Evolutionary conservation across 53 echinoderm and acorn worm species (phyloP), one percentile per base, ranked within the genome.

Genomic region (Patiria pectinifera): DNA sequence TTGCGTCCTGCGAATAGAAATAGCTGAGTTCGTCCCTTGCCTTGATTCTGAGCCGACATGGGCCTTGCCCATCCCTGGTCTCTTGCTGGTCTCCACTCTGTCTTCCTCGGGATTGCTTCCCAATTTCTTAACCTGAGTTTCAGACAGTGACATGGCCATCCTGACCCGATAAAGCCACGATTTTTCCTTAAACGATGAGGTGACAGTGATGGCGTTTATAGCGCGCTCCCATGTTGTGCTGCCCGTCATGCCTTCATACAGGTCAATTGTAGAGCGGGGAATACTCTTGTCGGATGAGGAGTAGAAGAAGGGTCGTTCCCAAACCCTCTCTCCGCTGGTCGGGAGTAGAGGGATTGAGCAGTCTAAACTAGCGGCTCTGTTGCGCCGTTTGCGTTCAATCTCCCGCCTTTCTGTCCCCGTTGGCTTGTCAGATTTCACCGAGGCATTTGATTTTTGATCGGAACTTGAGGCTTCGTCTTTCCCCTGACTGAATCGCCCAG

Each of bases 221-320:
- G 97, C 97, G 21, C 94, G 86, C 43, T 97, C 97, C 95, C 97
- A 96, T 9, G 97, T 96, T 8, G 97, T 96, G 59, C 91, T 94
- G 12, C 96, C 97, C 35, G 91, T 97, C 19, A 96, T 76, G 44
- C 94, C 89, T 59, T 97, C 97, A 79, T 95, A 97, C 18, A 94
- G 79, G 21, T 96, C 94, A 2, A 97, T 80, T 0, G 97, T 97
- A 24, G 91, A 87, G 23, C 96, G 93, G n/a, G 97, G 97, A 4
- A 97, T 93, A 44, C 95, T 95, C 18, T 96, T 92, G 9, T 94
- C 92, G 6, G 86, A 69, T 3, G 70, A 62, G 19, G 93, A 87
- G 74, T 94, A 92, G 80, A 93, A 97, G 48, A 97, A 97, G 13
- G 97, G 97, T 76, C 96, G 82, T 11, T 92, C 48, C 59, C 92